phyloP scores from a whole-genome alignment of 2,888 invertebrate genomes.

The Thelaira solivaga region DNA sequence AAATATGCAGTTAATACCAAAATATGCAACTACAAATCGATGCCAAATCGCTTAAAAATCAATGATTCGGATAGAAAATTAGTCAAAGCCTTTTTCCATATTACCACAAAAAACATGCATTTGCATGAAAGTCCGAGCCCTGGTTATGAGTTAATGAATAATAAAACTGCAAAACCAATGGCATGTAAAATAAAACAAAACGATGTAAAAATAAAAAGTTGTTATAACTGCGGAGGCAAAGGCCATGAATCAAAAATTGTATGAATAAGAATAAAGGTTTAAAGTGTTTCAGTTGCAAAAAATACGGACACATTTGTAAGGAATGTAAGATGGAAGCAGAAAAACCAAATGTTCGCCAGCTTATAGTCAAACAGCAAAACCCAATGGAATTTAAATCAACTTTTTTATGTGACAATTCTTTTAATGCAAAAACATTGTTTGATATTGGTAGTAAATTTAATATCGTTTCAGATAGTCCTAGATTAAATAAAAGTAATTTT shows the following conservation, averaged over 20 bases:
- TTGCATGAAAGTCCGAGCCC: no score
- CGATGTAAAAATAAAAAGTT: constrained; percentile 15
- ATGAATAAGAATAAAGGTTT: constrained; percentile 33
- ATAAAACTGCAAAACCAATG: neutral
- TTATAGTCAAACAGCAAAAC: neutral
- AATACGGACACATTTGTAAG: constrained; percentile 36
- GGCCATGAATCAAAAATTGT: constrained; percentile 45
- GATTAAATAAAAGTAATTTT: constrained; percentile 3
- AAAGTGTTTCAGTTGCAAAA: constrained; percentile 53
- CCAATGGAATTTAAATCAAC: constrained; percentile 14
- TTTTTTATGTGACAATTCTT: neutral
- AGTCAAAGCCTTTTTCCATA: no score
- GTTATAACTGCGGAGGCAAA: constrained; percentile 57
- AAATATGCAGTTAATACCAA: no score
- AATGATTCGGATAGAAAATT: no score
- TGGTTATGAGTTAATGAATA: no score
- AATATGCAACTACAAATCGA: no score
- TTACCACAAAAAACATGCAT: no score
- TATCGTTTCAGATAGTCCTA: neutral
- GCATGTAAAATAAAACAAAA: neutral
- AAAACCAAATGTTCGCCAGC: constrained; percentile 14
- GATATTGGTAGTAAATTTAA: constrained; percentile 20
- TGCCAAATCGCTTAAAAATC: no score
- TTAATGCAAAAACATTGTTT: constrained; percentile 6
- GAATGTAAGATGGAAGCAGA: constrained; percentile 10